These are phyloP conservation scores for Orthonevra nobilis DNA, from an alignment of 2,888 invertebrate genomes.

Conservation along the genomic window DNA sequence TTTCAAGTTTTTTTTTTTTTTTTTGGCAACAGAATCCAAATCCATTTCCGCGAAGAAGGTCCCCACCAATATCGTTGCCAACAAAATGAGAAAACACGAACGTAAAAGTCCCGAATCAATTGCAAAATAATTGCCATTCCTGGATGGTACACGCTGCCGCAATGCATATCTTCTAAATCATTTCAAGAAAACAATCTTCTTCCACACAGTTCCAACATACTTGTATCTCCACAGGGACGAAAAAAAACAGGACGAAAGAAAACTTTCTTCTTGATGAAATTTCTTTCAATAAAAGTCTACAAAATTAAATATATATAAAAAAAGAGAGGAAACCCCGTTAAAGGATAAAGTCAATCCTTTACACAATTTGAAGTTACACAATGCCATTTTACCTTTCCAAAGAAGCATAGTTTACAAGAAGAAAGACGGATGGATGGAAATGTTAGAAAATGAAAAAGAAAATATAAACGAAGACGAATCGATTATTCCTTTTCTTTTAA, in stretches of 20 bases:
- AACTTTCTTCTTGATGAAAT: slow-evolving; percentile 52
- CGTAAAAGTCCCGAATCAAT: slow-evolving; percentile 50
- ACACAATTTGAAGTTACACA: slow-evolving; percentile 23
- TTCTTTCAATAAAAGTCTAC: slow-evolving; percentile 47
- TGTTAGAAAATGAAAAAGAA: too few species aligned
- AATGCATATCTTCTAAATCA: slow-evolving; percentile 40
- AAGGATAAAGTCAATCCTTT: slow-evolving; percentile 48
- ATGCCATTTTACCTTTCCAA: too few species aligned
- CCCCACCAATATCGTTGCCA: slow-evolving; percentile 47
- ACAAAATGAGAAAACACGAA: slow-evolving; percentile 28
- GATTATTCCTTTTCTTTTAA: slow-evolving; percentile 10
- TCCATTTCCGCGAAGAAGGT: slow-evolving; percentile 20
- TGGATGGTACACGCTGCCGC: slow-evolving; percentile 44
- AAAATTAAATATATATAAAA: slow-evolving; percentile 42
- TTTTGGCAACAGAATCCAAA: slow-evolving; percentile 39
- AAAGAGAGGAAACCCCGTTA: background rate
- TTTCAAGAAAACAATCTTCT: background rate
- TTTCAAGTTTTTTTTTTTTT: background rate
- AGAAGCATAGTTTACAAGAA: background rate
- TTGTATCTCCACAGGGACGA: slow-evolving; percentile 21
- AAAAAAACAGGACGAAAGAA: slow-evolving; percentile 33
- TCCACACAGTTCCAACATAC: too few species aligned
- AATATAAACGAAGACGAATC: too few species aligned
- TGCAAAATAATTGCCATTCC: slow-evolving; percentile 57
- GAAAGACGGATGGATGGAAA: slow-evolving; percentile 12